Conservation (phyloP, 92 coral and sea anemone genomes). For the Micromussa lordhowensis region DNA sequence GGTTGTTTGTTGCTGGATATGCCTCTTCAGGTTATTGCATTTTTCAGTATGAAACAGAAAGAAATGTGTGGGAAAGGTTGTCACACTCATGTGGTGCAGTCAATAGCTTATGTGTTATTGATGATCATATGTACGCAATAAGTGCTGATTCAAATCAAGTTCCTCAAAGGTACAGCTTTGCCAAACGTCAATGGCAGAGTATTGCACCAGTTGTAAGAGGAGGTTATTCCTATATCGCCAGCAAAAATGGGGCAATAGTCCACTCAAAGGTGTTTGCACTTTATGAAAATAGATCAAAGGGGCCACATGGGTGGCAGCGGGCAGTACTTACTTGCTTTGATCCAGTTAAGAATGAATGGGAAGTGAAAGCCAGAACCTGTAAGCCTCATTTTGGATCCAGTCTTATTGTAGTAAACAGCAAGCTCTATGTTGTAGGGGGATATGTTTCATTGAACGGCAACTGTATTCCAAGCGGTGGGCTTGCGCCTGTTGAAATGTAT, state of each 20-base stretch:
- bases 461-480: background rate
- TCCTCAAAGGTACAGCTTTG: background rate
- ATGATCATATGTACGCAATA: background rate
- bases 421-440: background rate
- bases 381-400: too few relatives aligned
- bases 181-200: background rate
- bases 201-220: background rate
- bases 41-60: background rate
- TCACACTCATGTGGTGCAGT: background rate
- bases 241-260: background rate
- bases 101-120: background rate
- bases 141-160: background rate
- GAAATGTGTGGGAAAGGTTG: background rate
- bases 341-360: too few relatives aligned
- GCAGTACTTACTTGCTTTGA: too few relatives aligned
- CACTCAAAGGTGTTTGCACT: too few relatives aligned
- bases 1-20: background rate
- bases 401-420: background rate
- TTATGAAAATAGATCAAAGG: too few relatives aligned
- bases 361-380: too few relatives aligned
- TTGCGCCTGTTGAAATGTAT: background rate
- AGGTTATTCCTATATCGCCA: rapidly evolving
- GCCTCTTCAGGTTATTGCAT: background rate
- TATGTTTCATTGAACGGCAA: background rate
- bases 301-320: rapidly evolving